Base-by-base conservation (phyloP, 2,113 vertebrate species). In the Kryptolebias marmoratus region DNA sequence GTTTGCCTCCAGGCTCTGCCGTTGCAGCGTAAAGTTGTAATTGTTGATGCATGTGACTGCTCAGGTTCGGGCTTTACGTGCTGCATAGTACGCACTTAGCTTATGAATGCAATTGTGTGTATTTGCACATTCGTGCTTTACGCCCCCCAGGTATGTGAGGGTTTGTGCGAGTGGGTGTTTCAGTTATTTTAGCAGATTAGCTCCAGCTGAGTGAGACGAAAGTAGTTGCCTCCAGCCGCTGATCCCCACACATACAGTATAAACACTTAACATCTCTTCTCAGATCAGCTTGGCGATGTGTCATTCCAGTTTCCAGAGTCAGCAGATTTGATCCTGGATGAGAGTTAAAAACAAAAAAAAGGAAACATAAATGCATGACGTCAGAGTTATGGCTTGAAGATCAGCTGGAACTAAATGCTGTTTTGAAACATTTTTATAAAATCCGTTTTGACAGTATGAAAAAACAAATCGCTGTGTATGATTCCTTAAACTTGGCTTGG, bases 261-360 rank as follows among this genome's bases (percentile, higher is more conserved):
- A 15, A 18, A 11, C 13, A n/a, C 10, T 4, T n/a, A n/a, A 49
- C 39, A n/a, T 50, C 30, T 36, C 30, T 50, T n/a, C 28, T 50
- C 8, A 10, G 11, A 50, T 49, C 61, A 49, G 45, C 49, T 31
- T 31, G 15, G 44, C 22, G 22, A 45, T 27, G 6, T 28, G 13
- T 28, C 6, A 28, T 27, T 13, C 1, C 1, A 3, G n/a, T 62
- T 77, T 75, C 27, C 7, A 48, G 42, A 45, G 62, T 75, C 79
- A 68, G 78, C 79, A 79, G 55, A 66, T 47, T 27, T 16, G 58
- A 60, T 61, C 66, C 73, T 71, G 49, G 36, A 77, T 61, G 64
- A 47, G 64, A 81, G 49, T 64, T 45, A 18, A 79, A 73, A 63
- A 52, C 4, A 10, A 42, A 2, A n/a, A n/a, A n/a, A 16, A 30